Percentiles rank a stretch among this genome's conserved stretches.
phyloP scores from a whole-genome alignment of 2,113 vertebrate species.

The Pelvicachromis taeniatus region DNA sequence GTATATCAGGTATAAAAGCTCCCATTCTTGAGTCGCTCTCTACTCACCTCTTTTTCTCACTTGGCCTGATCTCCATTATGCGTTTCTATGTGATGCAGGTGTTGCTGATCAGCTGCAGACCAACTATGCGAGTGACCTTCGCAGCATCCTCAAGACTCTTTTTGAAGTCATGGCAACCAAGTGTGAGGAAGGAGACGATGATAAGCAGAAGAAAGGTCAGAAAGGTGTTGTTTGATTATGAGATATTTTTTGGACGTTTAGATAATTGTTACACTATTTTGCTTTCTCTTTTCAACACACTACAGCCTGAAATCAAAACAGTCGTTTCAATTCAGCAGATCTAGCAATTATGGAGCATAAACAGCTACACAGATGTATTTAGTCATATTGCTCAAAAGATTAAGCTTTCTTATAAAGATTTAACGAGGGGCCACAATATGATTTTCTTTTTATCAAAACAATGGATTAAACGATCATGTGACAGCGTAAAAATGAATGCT shows the following conservation, averaged over 20 bases:
- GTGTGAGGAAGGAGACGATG: constrained; percentile 82
- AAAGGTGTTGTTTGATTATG: background rate
- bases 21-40: background rate
- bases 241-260: background rate
- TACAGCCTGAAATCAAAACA: background rate
- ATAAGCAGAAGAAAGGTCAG: constrained; percentile 86
- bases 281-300: background rate
- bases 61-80: background rate
- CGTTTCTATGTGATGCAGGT: constrained; percentile 64
- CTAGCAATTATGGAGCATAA: background rate
- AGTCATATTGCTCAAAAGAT: background rate
- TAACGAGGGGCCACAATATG: background rate
- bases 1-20: constrained; percentile 87
- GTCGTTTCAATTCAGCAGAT: background rate
- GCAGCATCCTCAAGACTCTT: constrained; percentile 94
- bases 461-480: background rate
- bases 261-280: background rate
- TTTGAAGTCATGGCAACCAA: constrained; percentile 99
- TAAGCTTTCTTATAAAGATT: background rate
- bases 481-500: background rate
- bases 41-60: background rate
- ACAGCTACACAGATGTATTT: background rate
- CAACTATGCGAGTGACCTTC: constrained; percentile 95
- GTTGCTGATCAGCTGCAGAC: constrained; percentile 98
- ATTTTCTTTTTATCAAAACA: background rate